These are phyloP conservation scores for Phragmatobia fuliginosa DNA, from an alignment of 2,888 invertebrate species.

Conservation along the genomic window DNA sequence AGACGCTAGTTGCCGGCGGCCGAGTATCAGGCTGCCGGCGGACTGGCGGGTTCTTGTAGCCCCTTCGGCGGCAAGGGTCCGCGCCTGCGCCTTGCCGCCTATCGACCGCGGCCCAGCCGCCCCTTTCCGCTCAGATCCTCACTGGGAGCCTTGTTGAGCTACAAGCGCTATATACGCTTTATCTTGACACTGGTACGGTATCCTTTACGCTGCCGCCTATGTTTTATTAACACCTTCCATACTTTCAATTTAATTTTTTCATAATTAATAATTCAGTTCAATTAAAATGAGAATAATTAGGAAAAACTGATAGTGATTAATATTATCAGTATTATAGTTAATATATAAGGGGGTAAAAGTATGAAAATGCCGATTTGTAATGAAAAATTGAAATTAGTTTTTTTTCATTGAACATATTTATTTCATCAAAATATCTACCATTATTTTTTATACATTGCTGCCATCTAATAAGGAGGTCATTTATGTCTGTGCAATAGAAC, in stretches of 20 bases:
- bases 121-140: slow-evolving; percentile 71
- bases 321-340: no score
- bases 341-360: no score
- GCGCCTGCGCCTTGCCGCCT: slow-evolving; percentile 73
- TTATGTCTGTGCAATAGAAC: no score
- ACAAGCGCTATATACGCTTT: slow-evolving; percentile 66
- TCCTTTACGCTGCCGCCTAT: slow-evolving; percentile 60
- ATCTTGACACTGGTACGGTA: slow-evolving; percentile 59
- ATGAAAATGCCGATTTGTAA: no score
- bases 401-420: no score
- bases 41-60: slow-evolving; percentile 67
- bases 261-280: background rate
- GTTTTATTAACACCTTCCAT: slow-evolving; percentile 56
- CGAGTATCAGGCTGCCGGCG: slow-evolving; percentile 76
- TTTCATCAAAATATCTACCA: no score
- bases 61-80: slow-evolving; percentile 60
- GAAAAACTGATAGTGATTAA: background rate
- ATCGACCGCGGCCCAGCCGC: slow-evolving; percentile 76
- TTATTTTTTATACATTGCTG: no score
- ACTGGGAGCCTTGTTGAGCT: slow-evolving; percentile 70
- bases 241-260: slow-evolving; percentile 46
- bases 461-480: no score
- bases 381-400: no score
- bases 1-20: slow-evolving; percentile 77
- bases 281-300: background rate